phyloP scores from a whole-genome alignment of 2,797 vertebrate species.

The Oryzias dopingdopingensis region DNA sequence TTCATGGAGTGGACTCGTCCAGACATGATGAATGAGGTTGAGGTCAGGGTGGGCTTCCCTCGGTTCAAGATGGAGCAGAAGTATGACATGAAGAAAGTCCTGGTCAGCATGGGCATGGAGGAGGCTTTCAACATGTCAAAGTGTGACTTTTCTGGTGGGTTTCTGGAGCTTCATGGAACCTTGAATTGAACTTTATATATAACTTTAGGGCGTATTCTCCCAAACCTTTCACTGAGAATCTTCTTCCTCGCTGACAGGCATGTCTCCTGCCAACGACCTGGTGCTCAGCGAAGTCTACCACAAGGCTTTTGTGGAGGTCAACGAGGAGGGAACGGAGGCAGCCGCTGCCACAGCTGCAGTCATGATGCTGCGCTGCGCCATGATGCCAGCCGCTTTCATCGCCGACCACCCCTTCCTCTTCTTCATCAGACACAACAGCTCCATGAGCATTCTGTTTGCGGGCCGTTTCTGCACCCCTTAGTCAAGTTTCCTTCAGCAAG shows the following conservation, averaged over 20 bases:
- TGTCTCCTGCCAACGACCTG: slow-evolving; percentile 77
- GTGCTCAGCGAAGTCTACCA: slow-evolving; percentile 85
- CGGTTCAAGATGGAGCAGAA: slow-evolving; percentile 84
- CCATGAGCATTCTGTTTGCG: slow-evolving; percentile 82
- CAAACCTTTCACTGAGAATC: neutral
- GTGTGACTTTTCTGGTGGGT: slow-evolving; percentile 82
- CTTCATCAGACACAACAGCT: slow-evolving; percentile 83
- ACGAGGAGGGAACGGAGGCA: slow-evolving; percentile 89
- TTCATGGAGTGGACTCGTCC: slow-evolving; percentile 82
- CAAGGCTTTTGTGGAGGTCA: slow-evolving; percentile 88
- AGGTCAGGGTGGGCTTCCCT: slow-evolving; percentile 81
- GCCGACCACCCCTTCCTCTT: slow-evolving; percentile 92
- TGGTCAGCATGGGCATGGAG: slow-evolving; percentile 85
- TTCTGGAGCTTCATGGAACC: neutral
- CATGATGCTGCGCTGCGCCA: slow-evolving; percentile 60
- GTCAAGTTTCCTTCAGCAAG: slow-evolving; percentile 13
- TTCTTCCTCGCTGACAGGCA: slow-evolving; percentile 56
- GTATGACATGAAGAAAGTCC: slow-evolving; percentile 79
- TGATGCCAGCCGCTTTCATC: slow-evolving; percentile 42
- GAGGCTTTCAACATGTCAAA: slow-evolving; percentile 74
- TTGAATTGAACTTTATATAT: neutral
- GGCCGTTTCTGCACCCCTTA: slow-evolving; percentile 78
- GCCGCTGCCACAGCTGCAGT: slow-evolving; percentile 76
- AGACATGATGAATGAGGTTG: slow-evolving; percentile 75
- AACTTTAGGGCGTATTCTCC: too few relatives aligned